Conservation (phyloP, 2,888 invertebrate species). For the Caenorhabditis sp. region DNA sequence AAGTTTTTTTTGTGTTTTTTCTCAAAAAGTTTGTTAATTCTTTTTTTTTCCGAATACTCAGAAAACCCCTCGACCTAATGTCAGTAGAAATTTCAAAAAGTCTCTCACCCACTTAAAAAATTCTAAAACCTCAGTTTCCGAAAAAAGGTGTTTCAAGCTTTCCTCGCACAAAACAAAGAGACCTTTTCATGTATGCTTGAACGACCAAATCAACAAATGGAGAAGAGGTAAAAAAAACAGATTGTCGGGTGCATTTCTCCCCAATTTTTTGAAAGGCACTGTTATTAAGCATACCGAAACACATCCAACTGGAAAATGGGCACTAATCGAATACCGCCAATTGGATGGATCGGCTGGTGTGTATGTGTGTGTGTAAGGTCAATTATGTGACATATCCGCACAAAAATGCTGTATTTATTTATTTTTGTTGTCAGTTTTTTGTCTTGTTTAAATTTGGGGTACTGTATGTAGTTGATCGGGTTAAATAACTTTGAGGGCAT, state of each 20-base stretch:
- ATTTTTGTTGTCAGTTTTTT: neutral
- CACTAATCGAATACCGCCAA: conserved; percentile 5
- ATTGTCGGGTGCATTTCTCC: neutral
- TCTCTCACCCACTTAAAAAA: too few relatives aligned
- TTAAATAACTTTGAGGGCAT: too few relatives aligned
- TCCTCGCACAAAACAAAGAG: neutral
- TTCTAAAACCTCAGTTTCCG: too few relatives aligned
- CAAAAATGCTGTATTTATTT: neutral
- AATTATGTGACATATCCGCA: neutral
- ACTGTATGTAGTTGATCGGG: too few relatives aligned
- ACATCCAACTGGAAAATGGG: conserved; percentile 41
- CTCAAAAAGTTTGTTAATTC: too few relatives aligned
- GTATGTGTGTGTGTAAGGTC: neutral
- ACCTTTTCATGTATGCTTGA: too few relatives aligned
- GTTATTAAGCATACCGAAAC: conserved; percentile 43
- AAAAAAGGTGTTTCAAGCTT: too few relatives aligned
- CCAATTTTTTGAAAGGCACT: conserved; percentile 6
- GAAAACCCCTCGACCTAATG: too few relatives aligned
- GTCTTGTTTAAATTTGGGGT: neutral
- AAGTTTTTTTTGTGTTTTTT: too few relatives aligned
- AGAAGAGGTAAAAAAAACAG: neutral
- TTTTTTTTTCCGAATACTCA: too few relatives aligned
- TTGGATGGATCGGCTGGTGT: neutral
- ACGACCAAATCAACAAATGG: neutral
- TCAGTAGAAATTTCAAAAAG: too few relatives aligned